Evolutionary conservation across 2,797 vertebrate genomes (phyloP).

Genomic region (Chelon labrosus): DNA sequence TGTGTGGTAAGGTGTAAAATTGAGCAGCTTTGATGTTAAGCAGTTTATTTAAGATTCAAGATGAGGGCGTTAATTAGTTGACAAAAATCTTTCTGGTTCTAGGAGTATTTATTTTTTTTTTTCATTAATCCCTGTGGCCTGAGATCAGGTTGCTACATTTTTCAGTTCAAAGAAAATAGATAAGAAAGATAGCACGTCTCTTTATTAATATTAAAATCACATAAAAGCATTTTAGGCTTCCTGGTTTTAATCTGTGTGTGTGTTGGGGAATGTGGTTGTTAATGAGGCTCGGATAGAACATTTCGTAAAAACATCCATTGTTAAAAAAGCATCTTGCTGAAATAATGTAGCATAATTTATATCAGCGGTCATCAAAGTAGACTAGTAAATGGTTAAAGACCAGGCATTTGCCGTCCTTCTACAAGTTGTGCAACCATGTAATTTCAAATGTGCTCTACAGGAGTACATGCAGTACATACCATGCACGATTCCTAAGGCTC

Average conservation of each 20-base stretch:
- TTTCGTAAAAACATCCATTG: neutral
- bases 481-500: slow-evolving; percentile 33
- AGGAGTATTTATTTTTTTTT: slow-evolving; percentile 24
- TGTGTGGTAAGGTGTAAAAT: slow-evolving; percentile 78
- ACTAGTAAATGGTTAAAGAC: slow-evolving; percentile 1
- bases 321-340: too few relatives aligned
- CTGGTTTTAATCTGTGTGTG: neutral
- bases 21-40: slow-evolving; percentile 74
- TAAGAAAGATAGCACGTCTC: slow-evolving; percentile 2
- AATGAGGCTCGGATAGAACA: slow-evolving; percentile 6
- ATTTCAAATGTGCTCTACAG: slow-evolving; percentile 27
- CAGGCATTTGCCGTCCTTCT: slow-evolving; percentile 12
- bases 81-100: slow-evolving; percentile 64
- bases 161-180: slow-evolving; percentile 57
- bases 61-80: slow-evolving; percentile 76
- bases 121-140: slow-evolving; percentile 37
- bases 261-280: slow-evolving; percentile 3
- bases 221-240: slow-evolving; percentile 21
- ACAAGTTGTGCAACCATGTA: slow-evolving; percentile 29
- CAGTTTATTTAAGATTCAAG: slow-evolving; percentile 72
- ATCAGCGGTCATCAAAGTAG: neutral
- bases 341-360: neutral
- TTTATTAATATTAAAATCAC: slow-evolving; percentile 18
- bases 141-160: slow-evolving; percentile 50
- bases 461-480: slow-evolving; percentile 1